Conservation (phyloP, 2,797 vertebrate genomes). For the Sebastes vulpes region DNA sequence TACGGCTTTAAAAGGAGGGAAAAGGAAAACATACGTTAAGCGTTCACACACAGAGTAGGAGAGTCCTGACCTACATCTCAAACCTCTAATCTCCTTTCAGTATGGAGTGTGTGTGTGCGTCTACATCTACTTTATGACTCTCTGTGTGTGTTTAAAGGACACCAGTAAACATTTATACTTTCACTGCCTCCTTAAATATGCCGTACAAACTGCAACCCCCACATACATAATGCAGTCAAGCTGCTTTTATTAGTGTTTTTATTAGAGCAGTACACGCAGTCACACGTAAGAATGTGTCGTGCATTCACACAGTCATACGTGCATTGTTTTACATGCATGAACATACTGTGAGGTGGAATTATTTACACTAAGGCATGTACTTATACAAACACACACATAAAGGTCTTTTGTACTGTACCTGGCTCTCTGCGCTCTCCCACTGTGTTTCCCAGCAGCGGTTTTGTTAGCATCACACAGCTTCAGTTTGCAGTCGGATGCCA, state of each 20-base stretch:
- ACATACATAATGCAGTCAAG: conserved; percentile 1
- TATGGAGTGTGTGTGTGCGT: not conserved
- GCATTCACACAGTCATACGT: not conserved
- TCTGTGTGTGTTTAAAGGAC: not conserved
- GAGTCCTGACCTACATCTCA: not conserved
- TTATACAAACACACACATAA: not conserved
- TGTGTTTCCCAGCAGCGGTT: not conserved
- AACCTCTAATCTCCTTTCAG: not conserved
- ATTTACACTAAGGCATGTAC: not conserved
- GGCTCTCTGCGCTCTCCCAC: not conserved
- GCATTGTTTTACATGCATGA: not conserved
- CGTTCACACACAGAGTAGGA: not conserved
- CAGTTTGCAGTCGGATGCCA: too few relatives aligned
- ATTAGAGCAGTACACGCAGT: not conserved
- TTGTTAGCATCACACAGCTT: not conserved
- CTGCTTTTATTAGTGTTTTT: conserved; percentile 7
- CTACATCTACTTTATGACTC: not conserved
- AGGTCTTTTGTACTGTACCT: not conserved
- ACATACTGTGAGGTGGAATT: not conserved
- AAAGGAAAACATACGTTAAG: not conserved
- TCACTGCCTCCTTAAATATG: not conserved
- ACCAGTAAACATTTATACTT: not conserved
- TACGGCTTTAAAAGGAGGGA: not conserved
- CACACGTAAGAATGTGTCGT: not conserved
- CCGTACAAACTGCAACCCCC: too few relatives aligned